Evolutionary conservation across 2,113 vertebrate genomes (phyloP), one percentile per base, ranked within the genome.

Genomic region (Heterotis niloticus): DNA sequence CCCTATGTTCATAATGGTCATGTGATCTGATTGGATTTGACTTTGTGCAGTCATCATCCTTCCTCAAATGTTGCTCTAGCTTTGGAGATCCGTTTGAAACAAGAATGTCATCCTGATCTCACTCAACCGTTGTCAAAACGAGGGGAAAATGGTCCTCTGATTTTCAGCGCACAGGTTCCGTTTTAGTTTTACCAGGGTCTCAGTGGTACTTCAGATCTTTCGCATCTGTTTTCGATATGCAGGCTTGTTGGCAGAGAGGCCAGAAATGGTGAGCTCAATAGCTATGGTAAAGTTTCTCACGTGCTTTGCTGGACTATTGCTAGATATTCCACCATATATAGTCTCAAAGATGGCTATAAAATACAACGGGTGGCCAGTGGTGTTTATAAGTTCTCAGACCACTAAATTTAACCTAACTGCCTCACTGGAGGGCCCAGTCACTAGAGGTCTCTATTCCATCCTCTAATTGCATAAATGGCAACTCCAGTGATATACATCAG

Each of bases 301-400:
- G 5, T 10, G 56, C 54, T 59, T 60, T 44, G 34, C 34, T 44
- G 34, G 2, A 20, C 72, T 28, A 16, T 28, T 24, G 56, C 59
- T 62, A 52, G 57, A 26, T 76, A 16, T 18, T 44, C n/a, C 16
- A 0, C 20, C 44, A 51, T 66, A 52, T 10, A 24, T 26, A 51
- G 75, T 23, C 26, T 77, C 64, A 44, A 44, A 57, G 68, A 57
- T 54, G 74, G 76, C 82, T 56, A 14, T 86, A 83, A 88, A 80
- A 71, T 86, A 84, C 83, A 4, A 66, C 77, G 86, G 89, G 88
- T 87, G 87, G 81, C 78, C 78, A 54, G 75, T 64, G 79, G 28
- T 52, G 57, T 60, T 64, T 76, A 70, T 72, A 65, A 81, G 78
- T 26, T 7, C 82, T 77, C 72, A 82, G 80, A 76, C 78, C 44